These are phyloP conservation scores for Aramus guarauna DNA, from an alignment of 2,113 vertebrate genomes.

Conservation along the genomic window DNA sequence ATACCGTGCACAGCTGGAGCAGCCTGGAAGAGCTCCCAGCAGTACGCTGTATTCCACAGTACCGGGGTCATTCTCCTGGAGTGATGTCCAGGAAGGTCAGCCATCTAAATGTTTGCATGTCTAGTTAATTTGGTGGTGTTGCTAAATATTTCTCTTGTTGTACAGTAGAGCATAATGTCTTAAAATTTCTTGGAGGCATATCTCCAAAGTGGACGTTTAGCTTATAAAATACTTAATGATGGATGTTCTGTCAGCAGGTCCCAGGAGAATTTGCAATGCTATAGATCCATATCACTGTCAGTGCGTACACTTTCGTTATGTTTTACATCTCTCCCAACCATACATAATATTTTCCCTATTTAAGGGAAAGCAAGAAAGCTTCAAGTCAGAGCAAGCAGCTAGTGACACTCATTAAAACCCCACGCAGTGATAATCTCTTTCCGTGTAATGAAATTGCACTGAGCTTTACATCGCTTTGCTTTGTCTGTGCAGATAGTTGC, in stretches of 20 bases:
- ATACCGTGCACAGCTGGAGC: neutral
- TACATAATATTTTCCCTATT: neutral
- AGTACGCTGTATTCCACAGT: neutral
- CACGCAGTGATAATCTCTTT: neutral
- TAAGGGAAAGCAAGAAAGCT: neutral
- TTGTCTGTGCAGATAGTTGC: constrained; percentile 89
- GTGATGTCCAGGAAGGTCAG: neutral
- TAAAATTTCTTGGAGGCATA: neutral
- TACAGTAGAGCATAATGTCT: neutral
- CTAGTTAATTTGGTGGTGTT: neutral
- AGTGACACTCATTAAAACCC: neutral
- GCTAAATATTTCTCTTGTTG: neutral
- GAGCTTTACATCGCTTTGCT: constrained; percentile 23
- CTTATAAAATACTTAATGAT: neutral
- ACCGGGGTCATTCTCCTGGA: neutral
- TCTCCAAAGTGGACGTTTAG: neutral
- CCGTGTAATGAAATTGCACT: neutral
- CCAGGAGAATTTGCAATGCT: neutral
- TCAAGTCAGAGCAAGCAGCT: neutral
- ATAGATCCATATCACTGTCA: neutral
- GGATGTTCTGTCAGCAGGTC: neutral
- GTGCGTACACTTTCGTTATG: neutral
- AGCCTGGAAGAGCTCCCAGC: neutral
- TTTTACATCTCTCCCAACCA: neutral
- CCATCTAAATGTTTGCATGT: neutral